Conservation (phyloP, 2,888 invertebrate species). For the Agrenia bidenticulata region DNA sequence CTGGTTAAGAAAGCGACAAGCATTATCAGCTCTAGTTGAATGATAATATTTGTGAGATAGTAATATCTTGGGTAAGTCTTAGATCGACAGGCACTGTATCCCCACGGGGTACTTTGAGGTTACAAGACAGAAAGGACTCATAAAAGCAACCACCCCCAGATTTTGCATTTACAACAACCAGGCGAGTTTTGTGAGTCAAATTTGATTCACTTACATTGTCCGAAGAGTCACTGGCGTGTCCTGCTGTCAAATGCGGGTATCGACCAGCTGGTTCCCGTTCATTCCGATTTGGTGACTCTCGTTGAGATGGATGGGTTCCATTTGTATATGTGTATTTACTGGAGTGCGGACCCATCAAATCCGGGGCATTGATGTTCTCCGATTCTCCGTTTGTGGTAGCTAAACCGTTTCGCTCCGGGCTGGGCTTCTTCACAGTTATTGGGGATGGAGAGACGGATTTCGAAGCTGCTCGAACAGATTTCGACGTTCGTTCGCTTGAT, state of each 20-base stretch:
- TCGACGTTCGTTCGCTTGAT: conserved; percentile 17
- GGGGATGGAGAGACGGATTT: conserved; percentile 32
- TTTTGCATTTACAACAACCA: too few species aligned
- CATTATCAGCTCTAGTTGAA: too few species aligned
- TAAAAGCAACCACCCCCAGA: too few species aligned
- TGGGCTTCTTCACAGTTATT: not conserved
- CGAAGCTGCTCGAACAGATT: conserved; percentile 6
- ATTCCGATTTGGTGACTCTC: conserved; percentile 25
- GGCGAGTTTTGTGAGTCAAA: not conserved
- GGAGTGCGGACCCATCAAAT: conserved; percentile 47
- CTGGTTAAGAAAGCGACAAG: too few species aligned
- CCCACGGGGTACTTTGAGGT: too few species aligned
- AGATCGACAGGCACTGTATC: too few species aligned
- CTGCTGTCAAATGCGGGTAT: conserved; percentile 31
- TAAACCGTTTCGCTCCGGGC: not conserved
- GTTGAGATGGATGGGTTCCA: conserved; percentile 19
- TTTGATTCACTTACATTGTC: conserved; percentile 48
- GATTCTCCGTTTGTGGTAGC: conserved; percentile 23
- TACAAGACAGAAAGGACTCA: too few species aligned
- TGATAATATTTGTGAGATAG: too few species aligned
- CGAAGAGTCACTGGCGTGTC: conserved; percentile 45
- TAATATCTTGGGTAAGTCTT: too few species aligned
- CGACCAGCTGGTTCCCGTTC: conserved; percentile 30
- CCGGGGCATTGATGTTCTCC: conserved; percentile 37
- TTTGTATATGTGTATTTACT: conserved; percentile 39